Evolutionary conservation across 2,113 vertebrate species (phyloP).

Genomic region (Rhinolophus ferrumequinum): DNA sequence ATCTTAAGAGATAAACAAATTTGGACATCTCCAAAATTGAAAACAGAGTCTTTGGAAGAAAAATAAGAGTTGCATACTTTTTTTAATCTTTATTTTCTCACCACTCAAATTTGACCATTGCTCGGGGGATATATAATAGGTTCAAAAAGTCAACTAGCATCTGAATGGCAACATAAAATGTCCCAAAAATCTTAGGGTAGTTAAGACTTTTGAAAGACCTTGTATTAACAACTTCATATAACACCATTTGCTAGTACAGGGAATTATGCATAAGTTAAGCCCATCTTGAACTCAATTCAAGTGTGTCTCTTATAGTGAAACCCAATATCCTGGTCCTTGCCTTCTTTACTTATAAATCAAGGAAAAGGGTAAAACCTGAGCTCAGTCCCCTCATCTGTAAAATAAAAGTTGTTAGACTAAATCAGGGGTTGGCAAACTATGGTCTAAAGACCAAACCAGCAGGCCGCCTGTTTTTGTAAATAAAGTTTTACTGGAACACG

Average conservation of each 20-base stretch:
- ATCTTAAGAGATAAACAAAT: constrained; percentile 32
- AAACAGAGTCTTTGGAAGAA: constrained; percentile 40
- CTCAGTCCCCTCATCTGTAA: constrained; percentile 41
- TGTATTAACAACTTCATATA: neutral
- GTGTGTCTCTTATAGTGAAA: constrained; percentile 17
- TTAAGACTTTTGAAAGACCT: neutral
- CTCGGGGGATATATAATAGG: neutral
- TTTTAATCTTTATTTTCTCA: constrained; percentile 29
- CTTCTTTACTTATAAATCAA: constrained; percentile 15
- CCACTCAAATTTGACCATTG: constrained; percentile 11
- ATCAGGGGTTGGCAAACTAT: neutral
- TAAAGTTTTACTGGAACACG: constrained; percentile 19
- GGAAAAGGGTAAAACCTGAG: neutral
- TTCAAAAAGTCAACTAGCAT: constrained; percentile 25
- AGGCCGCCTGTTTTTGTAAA: neutral
- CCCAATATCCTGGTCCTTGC: neutral
- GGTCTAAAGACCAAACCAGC: neutral
- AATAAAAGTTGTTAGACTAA: constrained; percentile 15
- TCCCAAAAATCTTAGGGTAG: neutral
- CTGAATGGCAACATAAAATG: neutral
- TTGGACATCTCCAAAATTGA: constrained; percentile 6
- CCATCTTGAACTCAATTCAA: constrained; percentile 26
- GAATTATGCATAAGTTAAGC: neutral
- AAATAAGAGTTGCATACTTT: neutral
- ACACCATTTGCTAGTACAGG: neutral